phyloP scores from a whole-genome alignment of 23 tunicate genomes.

The Trididemnum miniatum region DNA sequence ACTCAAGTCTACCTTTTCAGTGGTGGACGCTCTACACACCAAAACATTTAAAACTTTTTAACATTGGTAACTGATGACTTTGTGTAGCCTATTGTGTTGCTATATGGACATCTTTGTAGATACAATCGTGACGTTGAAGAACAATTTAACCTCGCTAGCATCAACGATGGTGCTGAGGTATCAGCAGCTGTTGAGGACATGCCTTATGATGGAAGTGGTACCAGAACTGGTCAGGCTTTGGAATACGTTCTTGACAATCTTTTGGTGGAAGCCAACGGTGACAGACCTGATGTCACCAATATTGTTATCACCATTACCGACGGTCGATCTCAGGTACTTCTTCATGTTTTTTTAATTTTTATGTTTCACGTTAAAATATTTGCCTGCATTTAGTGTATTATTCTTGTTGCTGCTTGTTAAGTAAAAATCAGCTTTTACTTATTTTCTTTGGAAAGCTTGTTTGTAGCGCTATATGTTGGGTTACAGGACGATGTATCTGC shows the following conservation, averaged over 20 bases:
- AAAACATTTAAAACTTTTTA: conserved; percentile 17
- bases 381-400: too few relatives aligned
- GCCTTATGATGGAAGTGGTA: conserved; percentile 82
- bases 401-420: too few relatives aligned
- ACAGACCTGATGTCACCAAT: conserved; percentile 64
- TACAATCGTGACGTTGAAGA: conserved; percentile 76
- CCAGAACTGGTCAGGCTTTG: conserved; percentile 77
- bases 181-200: conserved; percentile 65
- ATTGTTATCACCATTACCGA: conserved; percentile 83
- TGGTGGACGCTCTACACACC: conserved; percentile 34
- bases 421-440: too few relatives aligned
- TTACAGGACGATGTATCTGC: conserved; percentile 65
- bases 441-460: too few relatives aligned
- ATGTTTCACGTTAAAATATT: too few relatives aligned
- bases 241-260: conserved; percentile 57
- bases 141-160: conserved; percentile 52
- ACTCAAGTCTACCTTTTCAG: too few relatives aligned
- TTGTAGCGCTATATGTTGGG: too few relatives aligned
- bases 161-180: conserved; percentile 47
- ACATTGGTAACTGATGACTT: too few relatives aligned
- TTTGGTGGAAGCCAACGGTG: conserved; percentile 49
- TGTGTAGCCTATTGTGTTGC: conserved; percentile 1
- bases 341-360: too few relatives aligned
- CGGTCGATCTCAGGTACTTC: conserved; percentile 60
- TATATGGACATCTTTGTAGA: conserved; percentile 9